Conservation (phyloP, 2,113 vertebrate genomes). For the Pelecanus crispus region DNA sequence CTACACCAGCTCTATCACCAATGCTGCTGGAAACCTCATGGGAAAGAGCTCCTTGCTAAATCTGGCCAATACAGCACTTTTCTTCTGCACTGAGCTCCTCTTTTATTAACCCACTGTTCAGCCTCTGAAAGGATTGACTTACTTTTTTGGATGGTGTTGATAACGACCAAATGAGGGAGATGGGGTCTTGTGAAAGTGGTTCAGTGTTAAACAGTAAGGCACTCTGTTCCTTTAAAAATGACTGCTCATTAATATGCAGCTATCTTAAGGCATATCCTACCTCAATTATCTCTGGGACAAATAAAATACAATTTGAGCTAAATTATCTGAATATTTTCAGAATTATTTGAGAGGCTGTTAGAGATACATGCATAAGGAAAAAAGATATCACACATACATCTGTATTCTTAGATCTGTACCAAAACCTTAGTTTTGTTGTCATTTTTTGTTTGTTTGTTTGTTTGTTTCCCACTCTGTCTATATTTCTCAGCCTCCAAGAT, state of each 20-base stretch:
- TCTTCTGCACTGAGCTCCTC: not conserved
- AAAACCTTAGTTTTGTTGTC: not conserved
- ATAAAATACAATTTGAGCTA: not conserved
- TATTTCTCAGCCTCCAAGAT: not conserved
- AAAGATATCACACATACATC: not conserved
- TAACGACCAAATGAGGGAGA: not conserved
- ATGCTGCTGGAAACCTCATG: not conserved
- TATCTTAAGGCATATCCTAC: not conserved
- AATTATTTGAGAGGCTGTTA: not conserved
- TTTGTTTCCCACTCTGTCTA: not conserved
- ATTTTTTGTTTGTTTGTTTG: no score
- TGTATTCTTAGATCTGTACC: not conserved
- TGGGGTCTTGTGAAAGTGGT: not conserved
- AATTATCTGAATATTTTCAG: not conserved
- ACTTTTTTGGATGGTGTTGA: not conserved
- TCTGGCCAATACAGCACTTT: not conserved
- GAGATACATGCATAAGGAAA: not conserved
- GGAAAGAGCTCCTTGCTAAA: not conserved
- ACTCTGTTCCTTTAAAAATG: not conserved
- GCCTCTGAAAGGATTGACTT: not conserved
- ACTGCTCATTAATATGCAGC: not conserved
- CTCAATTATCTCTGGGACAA: not conserved
- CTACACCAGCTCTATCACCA: rapidly evolving
- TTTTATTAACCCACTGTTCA: not conserved
- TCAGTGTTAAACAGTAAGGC: not conserved